A percentile compares a stretch with the other conserved stretches of the same genome.
phyloP scores from a whole-genome alignment of 2,888 invertebrate genomes.

The Pyrochroa serraticornis region DNA sequence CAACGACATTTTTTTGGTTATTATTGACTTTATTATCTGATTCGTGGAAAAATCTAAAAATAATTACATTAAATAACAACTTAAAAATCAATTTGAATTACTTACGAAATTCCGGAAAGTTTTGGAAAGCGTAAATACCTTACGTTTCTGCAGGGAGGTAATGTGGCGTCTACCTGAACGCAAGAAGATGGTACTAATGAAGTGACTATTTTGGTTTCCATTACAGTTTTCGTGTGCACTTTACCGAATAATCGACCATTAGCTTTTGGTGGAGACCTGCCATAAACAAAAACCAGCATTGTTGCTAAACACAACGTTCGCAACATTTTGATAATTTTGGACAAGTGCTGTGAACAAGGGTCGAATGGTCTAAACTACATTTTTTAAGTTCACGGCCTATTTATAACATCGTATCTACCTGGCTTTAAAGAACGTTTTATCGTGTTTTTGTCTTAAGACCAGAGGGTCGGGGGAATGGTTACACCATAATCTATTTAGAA shows the following conservation, averaged over 20 bases:
- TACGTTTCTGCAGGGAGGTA: slow-evolving; percentile 54
- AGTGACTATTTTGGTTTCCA: slow-evolving; percentile 46
- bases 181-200: slow-evolving; percentile 55
- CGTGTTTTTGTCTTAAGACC: too few relatives aligned
- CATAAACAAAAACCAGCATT: not conserved
- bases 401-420: too few relatives aligned
- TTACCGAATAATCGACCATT: slow-evolving; percentile 37
- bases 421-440: too few relatives aligned
- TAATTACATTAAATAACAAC: not conserved
- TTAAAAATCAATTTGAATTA: not conserved
- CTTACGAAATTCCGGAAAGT: slow-evolving; percentile 40
- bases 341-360: too few relatives aligned
- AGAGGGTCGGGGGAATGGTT: too few relatives aligned
- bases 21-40: not conserved
- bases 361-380: too few relatives aligned
- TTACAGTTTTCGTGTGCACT: slow-evolving; percentile 48
- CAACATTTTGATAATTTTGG: too few relatives aligned
- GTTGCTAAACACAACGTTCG: too few relatives aligned
- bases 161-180: slow-evolving; percentile 52
- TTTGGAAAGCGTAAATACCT: slow-evolving; percentile 49
- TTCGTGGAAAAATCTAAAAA: slow-evolving; percentile 1
- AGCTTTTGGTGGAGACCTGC: not conserved
- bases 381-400: too few relatives aligned
- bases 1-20: not conserved
- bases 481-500: too few relatives aligned